Evolutionary conservation across 1,140 invertebrate genomes (phyloP), one percentile per base, ranked within the genome.

Genomic region (Luehdorfia chinensis): DNA sequence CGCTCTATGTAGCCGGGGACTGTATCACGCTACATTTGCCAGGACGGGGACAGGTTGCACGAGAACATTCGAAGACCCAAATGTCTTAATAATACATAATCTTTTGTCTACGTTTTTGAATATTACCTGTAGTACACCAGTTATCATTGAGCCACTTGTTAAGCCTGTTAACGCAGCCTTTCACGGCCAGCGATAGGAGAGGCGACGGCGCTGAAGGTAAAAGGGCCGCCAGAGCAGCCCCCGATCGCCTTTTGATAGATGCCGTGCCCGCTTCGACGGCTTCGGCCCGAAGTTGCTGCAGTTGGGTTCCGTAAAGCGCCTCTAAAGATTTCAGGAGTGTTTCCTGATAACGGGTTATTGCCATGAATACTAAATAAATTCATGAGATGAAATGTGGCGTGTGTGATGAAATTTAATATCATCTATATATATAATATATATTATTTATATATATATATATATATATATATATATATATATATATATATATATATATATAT

Each of bases 111-210:
- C 19, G 6, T 21, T 21, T 21, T 21, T 21, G 2, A 25, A 58
- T 56, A n/a, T 63, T 4, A 77, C 74, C 64, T 0, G 66, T 68
- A 30, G 30, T 64, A 6, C 28, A 58, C 72, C 66, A 78, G 32
- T 74, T 65, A 6, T 69, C 65, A 1, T 50, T 46, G 0, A 64
- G 25, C 71, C 75, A 69, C 12, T 55, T 49, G 1, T 14, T 12
- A 1, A 68, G 53, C 3, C 68, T 46, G 4, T 27, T 51, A 2
- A 39, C 34, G 7, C 66, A 65, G 2, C 59, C 62, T 0, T 58
- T 31, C 0, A 47, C 59, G 0, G 65, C 75, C 1, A 63, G 50
- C 8, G 64, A 43, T 9, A 47, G 53, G 0, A 76, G 56, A 2
- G 53, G 53, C 13, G 50, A 6, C 4, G 52, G 58, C 5, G 63